These are phyloP conservation scores for Magallana nippona DNA, from an alignment of 2,888 invertebrate genomes.

Conservation along the genomic window DNA sequence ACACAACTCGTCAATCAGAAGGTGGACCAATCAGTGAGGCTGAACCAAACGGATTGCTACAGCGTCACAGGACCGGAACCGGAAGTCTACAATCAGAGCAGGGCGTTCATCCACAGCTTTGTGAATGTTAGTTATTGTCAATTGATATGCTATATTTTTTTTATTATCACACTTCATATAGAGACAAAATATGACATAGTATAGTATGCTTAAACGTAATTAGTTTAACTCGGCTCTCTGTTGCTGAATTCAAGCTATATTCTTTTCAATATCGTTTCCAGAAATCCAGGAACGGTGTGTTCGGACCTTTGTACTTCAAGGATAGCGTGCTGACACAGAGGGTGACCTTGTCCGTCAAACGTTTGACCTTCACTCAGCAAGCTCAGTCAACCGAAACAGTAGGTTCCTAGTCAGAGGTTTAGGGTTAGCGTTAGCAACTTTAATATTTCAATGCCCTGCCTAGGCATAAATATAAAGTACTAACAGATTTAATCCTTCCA, in stretches of 20 bases:
- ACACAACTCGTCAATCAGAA: neutral
- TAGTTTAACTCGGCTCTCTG: too few species aligned
- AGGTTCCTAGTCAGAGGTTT: neutral
- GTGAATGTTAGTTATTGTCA: too few species aligned
- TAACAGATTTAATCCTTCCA: too few species aligned
- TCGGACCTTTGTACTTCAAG: slow-evolving; percentile 82
- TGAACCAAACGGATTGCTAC: slow-evolving; percentile 82
- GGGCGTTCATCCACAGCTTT: slow-evolving; percentile 46
- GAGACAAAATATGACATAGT: too few species aligned
- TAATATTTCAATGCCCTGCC: too few species aligned
- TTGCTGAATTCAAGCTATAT: too few species aligned
- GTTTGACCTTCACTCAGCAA: slow-evolving; percentile 41
- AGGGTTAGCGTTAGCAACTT: too few species aligned
- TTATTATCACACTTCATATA: too few species aligned
- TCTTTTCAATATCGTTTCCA: neutral
- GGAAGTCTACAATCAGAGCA: slow-evolving; percentile 35
- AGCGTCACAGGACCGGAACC: slow-evolving; percentile 24
- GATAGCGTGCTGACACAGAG: slow-evolving; percentile 74
- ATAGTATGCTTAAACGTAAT: too few species aligned
- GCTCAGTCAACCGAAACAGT: neutral
- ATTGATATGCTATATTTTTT: too few species aligned
- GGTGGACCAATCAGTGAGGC: neutral
- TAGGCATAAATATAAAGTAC: too few species aligned
- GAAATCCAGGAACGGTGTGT: slow-evolving; percentile 57
- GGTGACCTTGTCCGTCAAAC: slow-evolving; percentile 60